Evolutionary conservation across 2,113 vertebrate genomes (phyloP).

Genomic region (Amia ocellicauda): DNA sequence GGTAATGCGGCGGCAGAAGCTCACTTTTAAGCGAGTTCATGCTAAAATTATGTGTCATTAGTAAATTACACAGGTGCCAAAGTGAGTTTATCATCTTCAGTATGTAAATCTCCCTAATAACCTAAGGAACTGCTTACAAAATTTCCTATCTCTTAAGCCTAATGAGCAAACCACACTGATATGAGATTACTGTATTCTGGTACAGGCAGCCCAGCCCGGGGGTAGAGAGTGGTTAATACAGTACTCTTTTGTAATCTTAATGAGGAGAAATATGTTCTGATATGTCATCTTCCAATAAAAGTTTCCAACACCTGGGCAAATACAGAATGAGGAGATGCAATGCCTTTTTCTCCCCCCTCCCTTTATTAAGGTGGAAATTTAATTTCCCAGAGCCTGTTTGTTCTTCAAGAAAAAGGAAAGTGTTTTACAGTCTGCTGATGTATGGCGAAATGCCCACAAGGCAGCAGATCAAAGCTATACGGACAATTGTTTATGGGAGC

Average conservation of each 20-base stretch:
- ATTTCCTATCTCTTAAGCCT: constrained; percentile 69
- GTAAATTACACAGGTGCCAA: constrained; percentile 78
- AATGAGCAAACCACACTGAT: constrained; percentile 85
- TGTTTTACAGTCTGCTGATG: constrained; percentile 4
- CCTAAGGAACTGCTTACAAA: constrained; percentile 72
- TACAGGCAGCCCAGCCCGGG: constrained; percentile 81
- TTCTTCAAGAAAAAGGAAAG: constrained; percentile 7
- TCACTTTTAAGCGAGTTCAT: constrained; percentile 42
- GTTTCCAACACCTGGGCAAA: constrained; percentile 77
- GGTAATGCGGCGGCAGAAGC: constrained; percentile 30
- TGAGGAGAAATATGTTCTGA: constrained; percentile 81
- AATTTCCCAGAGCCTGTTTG: constrained; percentile 8
- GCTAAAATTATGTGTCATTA: constrained; percentile 71
- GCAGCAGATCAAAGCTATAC: background rate
- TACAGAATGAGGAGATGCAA: constrained; percentile 65
- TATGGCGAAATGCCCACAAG: constrained; percentile 3
- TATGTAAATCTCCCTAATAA: constrained; percentile 73
- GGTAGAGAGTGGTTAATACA: constrained; percentile 87
- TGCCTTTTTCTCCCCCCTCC: background rate
- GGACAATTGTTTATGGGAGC: constrained; percentile 18
- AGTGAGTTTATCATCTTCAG: constrained; percentile 72
- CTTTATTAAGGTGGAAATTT: constrained; percentile 24
- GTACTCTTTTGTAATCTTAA: constrained; percentile 90
- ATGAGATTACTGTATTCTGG: constrained; percentile 92
- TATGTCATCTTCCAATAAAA: constrained; percentile 64